Evolutionary conservation across 2,888 invertebrate species (phyloP).

Genomic region (Campoletis raptor): DNA sequence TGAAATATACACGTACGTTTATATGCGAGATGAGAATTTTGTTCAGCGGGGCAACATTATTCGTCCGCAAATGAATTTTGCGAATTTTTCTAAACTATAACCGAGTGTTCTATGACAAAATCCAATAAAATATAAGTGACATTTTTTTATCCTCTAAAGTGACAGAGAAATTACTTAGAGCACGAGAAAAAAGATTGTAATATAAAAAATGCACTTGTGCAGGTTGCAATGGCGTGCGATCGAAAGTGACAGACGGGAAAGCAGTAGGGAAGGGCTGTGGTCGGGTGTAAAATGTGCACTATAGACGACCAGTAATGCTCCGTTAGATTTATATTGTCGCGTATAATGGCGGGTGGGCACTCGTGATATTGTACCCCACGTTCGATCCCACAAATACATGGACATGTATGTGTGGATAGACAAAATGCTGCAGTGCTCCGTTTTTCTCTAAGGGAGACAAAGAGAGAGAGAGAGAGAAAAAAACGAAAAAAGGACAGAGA

Average conservation of each 20-base stretch:
- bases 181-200: background rate
- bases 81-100: background rate
- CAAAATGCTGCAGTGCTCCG: constrained; percentile 26
- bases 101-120: background rate
- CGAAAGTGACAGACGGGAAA: constrained; percentile 23
- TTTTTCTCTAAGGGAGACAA: constrained; percentile 26
- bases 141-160: background rate
- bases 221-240: constrained; percentile 31
- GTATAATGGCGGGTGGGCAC: constrained; percentile 57
- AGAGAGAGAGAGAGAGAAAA: background rate
- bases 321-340: constrained; percentile 65
- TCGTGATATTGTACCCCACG: constrained; percentile 57
- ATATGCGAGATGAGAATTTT: background rate
- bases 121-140: background rate
- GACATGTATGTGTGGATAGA: constrained; percentile 14
- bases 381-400: constrained; percentile 14
- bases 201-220: constrained; percentile 38
- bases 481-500: background rate
- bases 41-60: background rate
- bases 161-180: background rate
- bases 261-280: background rate
- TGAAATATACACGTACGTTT: background rate
- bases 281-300: constrained; percentile 33
- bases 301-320: constrained; percentile 52
- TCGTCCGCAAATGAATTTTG: background rate